Evolutionary conservation across 2,797 vertebrate species (phyloP).

Genomic region (Phoeniculus purpureus): DNA sequence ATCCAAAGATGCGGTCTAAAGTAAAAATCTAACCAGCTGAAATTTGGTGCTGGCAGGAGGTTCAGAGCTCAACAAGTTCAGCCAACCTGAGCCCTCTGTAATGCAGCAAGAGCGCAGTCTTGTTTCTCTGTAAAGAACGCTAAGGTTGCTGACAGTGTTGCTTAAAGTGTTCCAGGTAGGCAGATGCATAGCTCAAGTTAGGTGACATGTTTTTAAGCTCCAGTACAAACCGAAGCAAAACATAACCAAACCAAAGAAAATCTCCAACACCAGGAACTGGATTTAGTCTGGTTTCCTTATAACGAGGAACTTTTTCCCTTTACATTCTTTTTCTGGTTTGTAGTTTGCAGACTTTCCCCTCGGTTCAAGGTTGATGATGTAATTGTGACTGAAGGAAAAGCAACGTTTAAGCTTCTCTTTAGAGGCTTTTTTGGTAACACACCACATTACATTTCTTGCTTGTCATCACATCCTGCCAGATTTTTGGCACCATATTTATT

Average conservation of each 20-base stretch:
- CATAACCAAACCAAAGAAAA: background rate
- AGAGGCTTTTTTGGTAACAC: background rate
- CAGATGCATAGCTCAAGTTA: background rate
- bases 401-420: background rate
- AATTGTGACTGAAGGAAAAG: background rate
- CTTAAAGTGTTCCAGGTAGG: background rate
- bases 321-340: background rate
- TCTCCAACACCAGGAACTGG: accelerated
- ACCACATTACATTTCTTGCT: conserved; percentile 8
- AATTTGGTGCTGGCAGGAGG: background rate
- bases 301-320: accelerated
- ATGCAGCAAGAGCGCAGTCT: background rate
- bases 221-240: background rate
- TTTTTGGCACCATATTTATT: conserved; percentile 4
- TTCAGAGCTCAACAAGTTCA: background rate
- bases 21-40: background rate
- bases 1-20: background rate
- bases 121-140: too few species aligned
- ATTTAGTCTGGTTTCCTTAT: background rate
- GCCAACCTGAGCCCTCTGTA: background rate
- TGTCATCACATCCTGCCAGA: conserved; percentile 26
- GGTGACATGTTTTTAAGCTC: background rate
- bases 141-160: too few species aligned
- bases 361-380: background rate
- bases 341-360: background rate